A percentile compares a stretch with the other conserved stretches of the same genome.
Evolutionary conservation across 2,113 vertebrate species (phyloP).

Genomic region (Crotophaga sulcirostris): DNA sequence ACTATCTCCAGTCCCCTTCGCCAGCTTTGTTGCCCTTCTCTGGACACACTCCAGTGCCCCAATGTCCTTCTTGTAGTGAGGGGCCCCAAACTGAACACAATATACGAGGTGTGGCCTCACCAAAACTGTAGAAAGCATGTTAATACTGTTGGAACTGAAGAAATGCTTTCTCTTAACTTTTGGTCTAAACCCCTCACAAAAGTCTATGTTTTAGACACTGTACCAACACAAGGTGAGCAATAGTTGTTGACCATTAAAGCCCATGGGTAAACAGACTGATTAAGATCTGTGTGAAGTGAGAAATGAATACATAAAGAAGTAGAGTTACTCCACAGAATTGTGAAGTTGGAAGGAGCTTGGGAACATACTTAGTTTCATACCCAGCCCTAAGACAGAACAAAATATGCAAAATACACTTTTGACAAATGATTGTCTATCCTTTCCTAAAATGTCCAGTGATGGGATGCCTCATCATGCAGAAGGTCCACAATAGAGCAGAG

Average conservation of each 20-base stretch:
- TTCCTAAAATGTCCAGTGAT: not conserved
- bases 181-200: not conserved
- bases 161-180: not conserved
- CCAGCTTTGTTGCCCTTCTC: too few relatives aligned
- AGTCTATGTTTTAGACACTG: not conserved
- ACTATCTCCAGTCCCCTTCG: not conserved
- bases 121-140: not conserved
- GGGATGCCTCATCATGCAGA: not conserved
- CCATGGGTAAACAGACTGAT: not conserved
- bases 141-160: not conserved
- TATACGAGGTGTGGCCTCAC: too few relatives aligned
- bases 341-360: not conserved
- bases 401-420: not conserved
- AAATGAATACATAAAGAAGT: not conserved
- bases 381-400: not conserved
- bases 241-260: not conserved
- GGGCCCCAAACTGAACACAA: too few relatives aligned
- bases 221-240: not conserved
- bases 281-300: not conserved
- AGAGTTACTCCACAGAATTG: not conserved
- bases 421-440: not conserved
- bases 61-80: too few relatives aligned
- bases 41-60: too few relatives aligned
- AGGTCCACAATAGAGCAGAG: not conserved
- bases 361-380: not conserved